phyloP scores from a whole-genome alignment of 2,888 invertebrate species.

The Polydrusus cervinus region DNA sequence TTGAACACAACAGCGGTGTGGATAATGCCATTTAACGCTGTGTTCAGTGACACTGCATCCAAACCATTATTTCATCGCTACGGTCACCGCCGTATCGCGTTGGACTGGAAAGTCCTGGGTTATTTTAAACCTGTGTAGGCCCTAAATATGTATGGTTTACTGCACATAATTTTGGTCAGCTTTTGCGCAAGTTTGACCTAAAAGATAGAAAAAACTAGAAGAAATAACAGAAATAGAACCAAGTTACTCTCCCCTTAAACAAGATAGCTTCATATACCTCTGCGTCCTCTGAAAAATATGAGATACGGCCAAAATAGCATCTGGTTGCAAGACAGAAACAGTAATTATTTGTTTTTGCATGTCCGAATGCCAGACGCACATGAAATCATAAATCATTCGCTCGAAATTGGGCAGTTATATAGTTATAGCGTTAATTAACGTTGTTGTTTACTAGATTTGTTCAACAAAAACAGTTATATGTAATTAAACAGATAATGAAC shows the following conservation, averaged over 20 bases:
- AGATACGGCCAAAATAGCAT: constrained; percentile 36
- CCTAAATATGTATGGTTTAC: too few relatives aligned
- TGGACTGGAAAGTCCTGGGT: too few relatives aligned
- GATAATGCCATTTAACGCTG: too few relatives aligned
- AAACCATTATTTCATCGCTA: too few relatives aligned
- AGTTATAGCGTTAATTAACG: constrained; percentile 48
- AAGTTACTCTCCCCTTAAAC: background rate
- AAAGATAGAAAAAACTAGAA: too few relatives aligned
- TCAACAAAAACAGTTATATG: constrained; percentile 45
- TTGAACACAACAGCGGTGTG: too few relatives aligned
- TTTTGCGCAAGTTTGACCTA: too few relatives aligned
- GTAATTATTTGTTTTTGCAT: constrained; percentile 48
- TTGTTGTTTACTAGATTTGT: constrained; percentile 39
- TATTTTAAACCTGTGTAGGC: too few relatives aligned
- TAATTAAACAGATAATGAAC: constrained; percentile 38
- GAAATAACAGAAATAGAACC: background rate
- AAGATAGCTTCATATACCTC: constrained; percentile 25
- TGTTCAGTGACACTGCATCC: too few relatives aligned
- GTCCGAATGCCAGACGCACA: constrained; percentile 37
- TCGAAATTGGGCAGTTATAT: constrained; percentile 37
- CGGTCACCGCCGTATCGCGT: too few relatives aligned
- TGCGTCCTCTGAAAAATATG: constrained; percentile 29
- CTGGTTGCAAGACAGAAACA: constrained; percentile 47
- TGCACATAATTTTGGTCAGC: too few relatives aligned
- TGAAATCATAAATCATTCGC: constrained; percentile 42